Evolutionary conservation across 64 coral and sea anemone genomes (phyloP).

Genomic region (Montipora cactus): DNA sequence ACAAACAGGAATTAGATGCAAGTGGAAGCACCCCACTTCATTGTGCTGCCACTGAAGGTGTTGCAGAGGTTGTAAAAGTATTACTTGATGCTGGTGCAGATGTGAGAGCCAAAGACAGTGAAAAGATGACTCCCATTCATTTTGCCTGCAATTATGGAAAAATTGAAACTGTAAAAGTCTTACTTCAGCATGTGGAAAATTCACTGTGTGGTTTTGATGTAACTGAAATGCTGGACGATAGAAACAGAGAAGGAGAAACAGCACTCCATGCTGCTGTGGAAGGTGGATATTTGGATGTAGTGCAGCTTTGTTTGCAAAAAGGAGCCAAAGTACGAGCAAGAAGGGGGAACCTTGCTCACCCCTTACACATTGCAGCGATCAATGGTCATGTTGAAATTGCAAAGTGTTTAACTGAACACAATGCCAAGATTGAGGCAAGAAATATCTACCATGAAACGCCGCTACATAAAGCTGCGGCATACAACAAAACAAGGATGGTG

Average conservation of each 20-base stretch:
- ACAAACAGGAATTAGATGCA: slow-evolving; percentile 67
- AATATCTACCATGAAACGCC: slow-evolving; percentile 95
- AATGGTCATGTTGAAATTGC: slow-evolving; percentile 79
- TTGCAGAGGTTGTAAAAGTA: slow-evolving; percentile 50
- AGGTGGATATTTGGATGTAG: slow-evolving; percentile 72
- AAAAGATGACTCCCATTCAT: slow-evolving; percentile 85
- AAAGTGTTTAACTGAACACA: slow-evolving; percentile 73
- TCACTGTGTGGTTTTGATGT: neutral
- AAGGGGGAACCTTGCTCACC: slow-evolving; percentile 82
- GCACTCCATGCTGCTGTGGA: slow-evolving; percentile 90
- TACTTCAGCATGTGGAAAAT: slow-evolving; percentile 44
- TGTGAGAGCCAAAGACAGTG: slow-evolving; percentile 72
- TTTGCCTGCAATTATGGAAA: slow-evolving; percentile 92
- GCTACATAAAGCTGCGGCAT: slow-evolving; percentile 87
- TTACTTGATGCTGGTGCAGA: slow-evolving; percentile 73
- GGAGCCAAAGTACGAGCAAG: slow-evolving; percentile 83
- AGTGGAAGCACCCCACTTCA: slow-evolving; percentile 83
- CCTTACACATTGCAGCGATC: slow-evolving; percentile 92
- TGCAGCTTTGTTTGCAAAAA: slow-evolving; percentile 77
- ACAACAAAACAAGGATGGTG: slow-evolving; percentile 71
- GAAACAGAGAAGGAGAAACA: slow-evolving; percentile 73
- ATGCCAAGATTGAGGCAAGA: slow-evolving; percentile 91
- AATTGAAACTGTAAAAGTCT: slow-evolving; percentile 51
- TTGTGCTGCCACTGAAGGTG: slow-evolving; percentile 66
- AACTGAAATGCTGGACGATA: slow-evolving; percentile 70